Base-by-base conservation (phyloP, 2,888 invertebrate species). In the Drosophila suboccidentalis region DNA sequence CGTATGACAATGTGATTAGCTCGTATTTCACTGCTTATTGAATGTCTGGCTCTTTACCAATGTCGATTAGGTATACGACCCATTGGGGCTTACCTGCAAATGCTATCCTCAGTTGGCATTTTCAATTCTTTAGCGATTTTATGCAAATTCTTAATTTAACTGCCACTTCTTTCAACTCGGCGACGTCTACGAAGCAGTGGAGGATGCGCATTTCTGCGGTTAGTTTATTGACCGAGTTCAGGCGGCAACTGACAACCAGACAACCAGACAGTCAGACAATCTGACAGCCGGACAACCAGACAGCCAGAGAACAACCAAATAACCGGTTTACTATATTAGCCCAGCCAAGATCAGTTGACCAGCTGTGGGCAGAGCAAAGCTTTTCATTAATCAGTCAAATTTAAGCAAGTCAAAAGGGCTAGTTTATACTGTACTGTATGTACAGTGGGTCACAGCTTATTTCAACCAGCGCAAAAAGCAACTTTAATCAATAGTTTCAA, bases 171-270 rank as follows among this genome's bases (percentile, higher is more conserved):
- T 41, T 17, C 15, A 38, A 38, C 19, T 38, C 26, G 9, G 53
- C 19, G 26, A n/a, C 36, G 57, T 74, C 41, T 47, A 39, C 26
- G 11, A 22, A 6, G 26, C 41, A 36, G 36, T 22, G 39, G 26
- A 57, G 65, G 61, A 64, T 70, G 53, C 57, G 54, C 76, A 82
- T 78, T 69, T 74, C 59, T 71, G 63, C 69, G 71, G 68, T 82
- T 81, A 77, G 81, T 85, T 83, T 83, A 81, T 85, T 77, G 82
- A 68, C 82, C 81, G 62, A 84, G 67, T 78, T 80, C 70, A 49
- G 57, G 26, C 65, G 39, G 49, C 58, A 46, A 43, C 60, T 57
- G 71, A 60, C 66, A 81, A 47, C 51, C 5, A 22, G 71, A 60
- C 66, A 81, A 47, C 51, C 5, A 22, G 22, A 68, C 41, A 43